Conservation (phyloP, 35 echinoderm and acorn worm species). For the Apostichopus parvimensis region DNA sequence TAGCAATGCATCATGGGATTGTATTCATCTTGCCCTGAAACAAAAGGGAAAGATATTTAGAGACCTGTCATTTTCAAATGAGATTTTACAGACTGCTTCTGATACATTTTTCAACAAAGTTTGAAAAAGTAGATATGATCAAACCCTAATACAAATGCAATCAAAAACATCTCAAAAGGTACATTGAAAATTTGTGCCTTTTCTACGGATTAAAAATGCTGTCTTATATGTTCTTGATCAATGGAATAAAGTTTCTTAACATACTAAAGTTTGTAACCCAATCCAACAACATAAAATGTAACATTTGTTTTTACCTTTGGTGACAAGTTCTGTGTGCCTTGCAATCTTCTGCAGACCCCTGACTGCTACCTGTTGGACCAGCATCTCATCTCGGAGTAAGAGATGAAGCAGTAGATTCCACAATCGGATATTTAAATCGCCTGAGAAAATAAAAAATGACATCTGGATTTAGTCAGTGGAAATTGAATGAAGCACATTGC, state of each 20-base stretch:
- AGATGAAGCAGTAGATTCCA: constrained; percentile 1
- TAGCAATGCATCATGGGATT: constrained; percentile 5
- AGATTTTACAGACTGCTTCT: too few relatives aligned
- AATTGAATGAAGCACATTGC: too few relatives aligned
- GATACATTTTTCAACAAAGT: too few relatives aligned
- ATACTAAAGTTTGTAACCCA: not conserved
- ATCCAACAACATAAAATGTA: not conserved
- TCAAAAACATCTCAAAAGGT: too few relatives aligned
- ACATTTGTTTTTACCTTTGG: not conserved
- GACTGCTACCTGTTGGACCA: not conserved
- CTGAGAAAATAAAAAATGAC: not conserved
- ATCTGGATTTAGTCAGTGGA: not conserved
- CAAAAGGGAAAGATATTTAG: too few relatives aligned
- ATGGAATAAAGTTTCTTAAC: too few relatives aligned
- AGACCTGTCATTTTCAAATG: too few relatives aligned
- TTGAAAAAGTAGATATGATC: too few relatives aligned
- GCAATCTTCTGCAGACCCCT: not conserved
- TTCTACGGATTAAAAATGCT: too few relatives aligned
- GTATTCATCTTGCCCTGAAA: not conserved
- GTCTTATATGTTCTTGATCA: too few relatives aligned
- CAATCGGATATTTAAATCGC: not conserved
- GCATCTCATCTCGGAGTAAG: not conserved
- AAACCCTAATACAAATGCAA: too few relatives aligned
- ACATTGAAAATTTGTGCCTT: too few relatives aligned
- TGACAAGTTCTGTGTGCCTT: not conserved